Evolutionary conservation across 2,888 invertebrate genomes (phyloP).

Genomic region (Eudemis profundana): DNA sequence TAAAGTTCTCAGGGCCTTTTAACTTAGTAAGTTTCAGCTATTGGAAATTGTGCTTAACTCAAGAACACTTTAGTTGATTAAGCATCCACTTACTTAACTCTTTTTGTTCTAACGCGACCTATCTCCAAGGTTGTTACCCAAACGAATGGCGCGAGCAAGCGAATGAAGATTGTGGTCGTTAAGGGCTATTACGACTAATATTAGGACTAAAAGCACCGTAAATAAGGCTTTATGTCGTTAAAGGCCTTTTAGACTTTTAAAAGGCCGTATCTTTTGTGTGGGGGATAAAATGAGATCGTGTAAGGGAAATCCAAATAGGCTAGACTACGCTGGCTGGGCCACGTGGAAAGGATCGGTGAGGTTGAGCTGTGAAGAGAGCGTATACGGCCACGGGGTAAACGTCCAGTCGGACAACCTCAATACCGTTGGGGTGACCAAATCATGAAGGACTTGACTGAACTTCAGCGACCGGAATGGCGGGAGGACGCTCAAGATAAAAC

Average conservation of each 20-base stretch:
- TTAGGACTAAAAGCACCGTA: slow-evolving; percentile 28
- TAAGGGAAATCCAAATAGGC: background rate
- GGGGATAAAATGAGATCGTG: background rate
- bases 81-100: slow-evolving; percentile 21
- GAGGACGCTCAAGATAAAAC: no score
- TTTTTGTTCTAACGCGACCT: slow-evolving; percentile 22
- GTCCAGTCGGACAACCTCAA: no score
- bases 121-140: slow-evolving; percentile 27
- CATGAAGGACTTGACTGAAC: no score
- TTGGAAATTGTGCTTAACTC: slow-evolving; percentile 5
- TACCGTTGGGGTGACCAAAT: no score
- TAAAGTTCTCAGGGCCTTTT: no score
- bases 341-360: no score
- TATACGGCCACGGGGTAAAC: no score
- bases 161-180: slow-evolving; percentile 36
- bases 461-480: no score
- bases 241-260: slow-evolving; percentile 25
- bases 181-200: slow-evolving; percentile 31
- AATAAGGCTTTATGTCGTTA: slow-evolving; percentile 27
- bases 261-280: background rate
- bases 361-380: no score
- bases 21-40: no score
- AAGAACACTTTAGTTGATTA: slow-evolving; percentile 36
- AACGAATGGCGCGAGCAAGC: slow-evolving; percentile 37
- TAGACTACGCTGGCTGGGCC: no score